Evolutionary conservation across 2,888 invertebrate species (phyloP), one percentile per base, ranked within the genome.

Genomic region (Noctua fimbriata): DNA sequence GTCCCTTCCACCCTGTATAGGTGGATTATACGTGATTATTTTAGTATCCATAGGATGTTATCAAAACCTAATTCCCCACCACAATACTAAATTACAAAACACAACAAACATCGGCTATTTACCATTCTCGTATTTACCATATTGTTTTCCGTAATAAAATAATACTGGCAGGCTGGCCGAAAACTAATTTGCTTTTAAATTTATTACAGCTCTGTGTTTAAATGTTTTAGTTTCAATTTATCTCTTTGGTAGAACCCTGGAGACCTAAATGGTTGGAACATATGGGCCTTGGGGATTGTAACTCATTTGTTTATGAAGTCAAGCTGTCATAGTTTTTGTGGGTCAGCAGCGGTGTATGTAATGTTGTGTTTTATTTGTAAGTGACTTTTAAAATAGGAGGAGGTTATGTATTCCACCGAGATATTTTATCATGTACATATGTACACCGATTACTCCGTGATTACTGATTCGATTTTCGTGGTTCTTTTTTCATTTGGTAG

Each of bases 101-200:
- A 66, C 58, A 72, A 67, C 71, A 82, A 73, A 84, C 41, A 69
- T 14, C 10, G 14, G 4, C 32, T 70, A 74, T 71, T 82, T 72
- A 74, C 60, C 32, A 66, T 74, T 49, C 52, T 63, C 76, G 55
- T 69, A 80, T 80, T 79, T 81, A 72, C 44, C 63, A 74, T 72
- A 80, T 80, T 85, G 79, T 77, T 73, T 63, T 88, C 87, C 84
- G 87, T 88, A 89, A 84, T 88, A 84, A 81, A 83, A 88, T 85
- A 84, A 86, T 63, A 52, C 78, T 14, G 47, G 69, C 67, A 74
- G 63, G 14, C 28, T 65, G 65, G 24, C 63, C 71, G 66, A 79
- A 73, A 85, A 87, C 85, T 88, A 88, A 88, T 88, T 82, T 82
- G 84, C 80, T 88, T 88, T 88, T 85, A 82, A 88, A 88, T 87